These are phyloP conservation scores for Peromyscus californicus DNA, from an alignment of 2,113 vertebrate species.

Conservation along the genomic window DNA sequence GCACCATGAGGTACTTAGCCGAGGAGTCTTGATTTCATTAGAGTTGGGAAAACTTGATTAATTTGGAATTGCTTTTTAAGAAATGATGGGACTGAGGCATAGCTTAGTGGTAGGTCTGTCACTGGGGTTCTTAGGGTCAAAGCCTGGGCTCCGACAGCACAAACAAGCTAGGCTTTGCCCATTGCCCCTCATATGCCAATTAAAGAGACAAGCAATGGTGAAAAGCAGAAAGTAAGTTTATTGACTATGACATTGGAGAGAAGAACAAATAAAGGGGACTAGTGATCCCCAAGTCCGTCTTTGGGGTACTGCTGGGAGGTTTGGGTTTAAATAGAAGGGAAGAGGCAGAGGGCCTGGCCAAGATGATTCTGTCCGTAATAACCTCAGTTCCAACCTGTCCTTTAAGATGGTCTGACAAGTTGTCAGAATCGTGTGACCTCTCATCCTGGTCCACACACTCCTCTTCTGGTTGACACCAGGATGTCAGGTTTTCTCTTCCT, in stretches of 20 bases:
- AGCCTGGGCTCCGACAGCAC: background rate
- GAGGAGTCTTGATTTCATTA: slow-evolving; percentile 14
- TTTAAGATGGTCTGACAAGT: background rate
- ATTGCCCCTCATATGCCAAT: background rate
- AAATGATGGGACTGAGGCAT: background rate
- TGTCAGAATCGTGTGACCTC: background rate
- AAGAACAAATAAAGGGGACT: background rate
- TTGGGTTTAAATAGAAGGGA: background rate
- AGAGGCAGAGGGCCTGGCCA: background rate
- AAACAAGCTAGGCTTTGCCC: background rate
- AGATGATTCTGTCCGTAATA: background rate
- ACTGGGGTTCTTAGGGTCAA: background rate
- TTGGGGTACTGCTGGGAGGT: background rate
- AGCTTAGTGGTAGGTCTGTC: background rate
- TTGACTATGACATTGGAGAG: background rate
- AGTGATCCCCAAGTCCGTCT: background rate
- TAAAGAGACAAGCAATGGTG: background rate
- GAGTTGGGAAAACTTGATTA: slow-evolving; percentile 45
- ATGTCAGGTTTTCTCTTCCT: too few species aligned
- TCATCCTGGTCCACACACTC: background rate
- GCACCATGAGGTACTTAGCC: background rate
- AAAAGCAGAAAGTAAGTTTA: background rate
- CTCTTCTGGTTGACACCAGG: too few species aligned
- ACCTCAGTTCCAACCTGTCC: background rate
- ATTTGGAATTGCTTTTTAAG: slow-evolving; percentile 46